These are phyloP conservation scores for Rhorus exstirpatorius DNA, from an alignment of 2,888 invertebrate genomes.

Conservation along the genomic window DNA sequence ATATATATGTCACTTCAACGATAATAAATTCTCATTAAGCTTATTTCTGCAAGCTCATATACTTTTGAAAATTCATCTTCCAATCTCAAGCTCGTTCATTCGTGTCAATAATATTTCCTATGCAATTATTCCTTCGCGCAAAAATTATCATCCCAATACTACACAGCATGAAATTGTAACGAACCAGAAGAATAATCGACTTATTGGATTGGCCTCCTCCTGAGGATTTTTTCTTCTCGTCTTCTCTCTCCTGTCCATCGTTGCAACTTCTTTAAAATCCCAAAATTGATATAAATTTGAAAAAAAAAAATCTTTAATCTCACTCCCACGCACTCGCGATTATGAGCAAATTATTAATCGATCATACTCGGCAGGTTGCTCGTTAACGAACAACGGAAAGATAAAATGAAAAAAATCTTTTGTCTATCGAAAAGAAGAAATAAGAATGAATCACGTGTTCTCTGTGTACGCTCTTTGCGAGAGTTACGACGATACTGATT, in stretches of 20 bases:
- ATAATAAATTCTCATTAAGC: conserved; percentile 1
- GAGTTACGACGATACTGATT: conserved; percentile 46
- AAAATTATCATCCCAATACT: background rate
- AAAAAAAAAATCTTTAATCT: background rate
- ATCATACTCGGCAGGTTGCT: conserved; percentile 26
- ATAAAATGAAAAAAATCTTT: background rate
- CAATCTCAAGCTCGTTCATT: too few species aligned
- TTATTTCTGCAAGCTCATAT: too few species aligned
- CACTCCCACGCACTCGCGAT: background rate
- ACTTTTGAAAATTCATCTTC: background rate
- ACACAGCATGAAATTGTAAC: background rate
- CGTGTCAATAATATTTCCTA: too few species aligned
- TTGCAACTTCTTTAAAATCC: background rate
- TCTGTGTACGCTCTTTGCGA: conserved; percentile 32
- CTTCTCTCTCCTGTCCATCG: conserved; percentile 59
- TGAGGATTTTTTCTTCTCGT: conserved; percentile 40
- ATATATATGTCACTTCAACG: background rate
- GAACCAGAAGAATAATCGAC: conserved; percentile 62
- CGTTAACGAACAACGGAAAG: background rate
- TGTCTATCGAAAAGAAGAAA: background rate
- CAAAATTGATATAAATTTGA: background rate
- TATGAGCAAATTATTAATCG: background rate
- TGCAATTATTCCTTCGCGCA: background rate
- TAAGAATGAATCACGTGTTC: background rate
- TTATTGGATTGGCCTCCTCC: conserved; percentile 58